These are phyloP conservation scores for Rhagologus leucostigma DNA, from an alignment of 2,113 vertebrate genomes.

Conservation along the genomic window DNA sequence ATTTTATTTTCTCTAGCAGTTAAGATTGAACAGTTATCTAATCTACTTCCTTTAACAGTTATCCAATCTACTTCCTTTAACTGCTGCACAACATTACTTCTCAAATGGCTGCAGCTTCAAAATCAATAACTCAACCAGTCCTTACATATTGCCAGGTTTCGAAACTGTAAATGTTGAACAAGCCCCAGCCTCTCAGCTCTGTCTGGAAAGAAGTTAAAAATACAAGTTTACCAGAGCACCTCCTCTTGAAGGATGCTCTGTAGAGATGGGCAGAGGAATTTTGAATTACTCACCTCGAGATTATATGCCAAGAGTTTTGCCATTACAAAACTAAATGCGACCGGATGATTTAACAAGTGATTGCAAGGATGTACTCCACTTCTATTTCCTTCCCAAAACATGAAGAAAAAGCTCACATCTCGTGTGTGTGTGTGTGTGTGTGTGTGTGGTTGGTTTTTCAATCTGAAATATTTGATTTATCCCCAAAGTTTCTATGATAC, in stretches of 20 bases:
- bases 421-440: not conserved
- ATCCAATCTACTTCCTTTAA: not conserved
- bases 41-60: not conserved
- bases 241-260: not conserved
- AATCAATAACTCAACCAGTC: not conserved
- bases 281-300: not conserved
- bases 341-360: not conserved
- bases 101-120: not conserved
- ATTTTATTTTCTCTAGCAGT: not conserved
- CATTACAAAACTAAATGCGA: not conserved
- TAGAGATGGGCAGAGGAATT: not conserved
- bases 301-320: not conserved
- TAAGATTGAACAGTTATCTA: not conserved
- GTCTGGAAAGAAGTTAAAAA: not conserved
- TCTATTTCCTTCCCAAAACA: not conserved
- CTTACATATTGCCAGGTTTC: not conserved
- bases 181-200: not conserved
- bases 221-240: not conserved
- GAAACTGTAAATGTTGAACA: not conserved
- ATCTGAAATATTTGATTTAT: not conserved
- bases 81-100: not conserved
- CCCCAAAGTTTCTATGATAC: not conserved
- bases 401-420: not conserved
- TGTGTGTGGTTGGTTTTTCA: accelerated
- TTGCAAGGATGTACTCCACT: not conserved